Evolutionary conservation across 2,888 invertebrate genomes (phyloP), one percentile per base, ranked within the genome.

Genomic region (Orchesellides sinensis): DNA sequence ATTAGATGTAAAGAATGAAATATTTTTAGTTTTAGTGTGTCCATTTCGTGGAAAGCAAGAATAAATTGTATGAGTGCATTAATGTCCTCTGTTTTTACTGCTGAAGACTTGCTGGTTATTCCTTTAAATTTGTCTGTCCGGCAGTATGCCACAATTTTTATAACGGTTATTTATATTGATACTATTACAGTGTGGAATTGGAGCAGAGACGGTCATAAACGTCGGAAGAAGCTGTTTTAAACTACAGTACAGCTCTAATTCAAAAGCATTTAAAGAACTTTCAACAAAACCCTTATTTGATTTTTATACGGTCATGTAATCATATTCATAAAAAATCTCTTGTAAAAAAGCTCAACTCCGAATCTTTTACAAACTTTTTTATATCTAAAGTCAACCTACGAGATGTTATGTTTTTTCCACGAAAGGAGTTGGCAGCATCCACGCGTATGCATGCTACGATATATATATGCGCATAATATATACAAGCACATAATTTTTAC

Each of bases 241-340:
- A n/a, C 14, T 72, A 21, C 27, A 25, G 23, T 25, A 68, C 14
- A 2, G 17, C 29, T 21, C 23, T 27, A 14, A 49, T 45, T 52
- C 61, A 40, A 47, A 54, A 56, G 45, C 47, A n/a, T n/a, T n/a
- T n/a, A n/a, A n/a, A n/a, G n/a, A n/a, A n/a, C n/a, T 79, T 63
- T 49, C 72, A 80, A 80, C 73, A 81, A 74, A 73, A 56, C 47
- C 49, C 49, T 81, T 70, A 73, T 68, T 74, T 74, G 81, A 74
- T 81, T 68, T 74, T 14, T 3, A 17, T 1, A 35, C 25, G 23
- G 56, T 1, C 14, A 59, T 56, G 21, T 27, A 59, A 21, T n/a
- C 2, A 19, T 56, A 19, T 23, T 25, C 10, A 32, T 59, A n/a
- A 59, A 59, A 23, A n/a, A n/a, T n/a, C n/a, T n/a, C n/a, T n/a